Conservation (phyloP, 2,888 invertebrate species). For the Vannuccia rotundouncinata region DNA sequence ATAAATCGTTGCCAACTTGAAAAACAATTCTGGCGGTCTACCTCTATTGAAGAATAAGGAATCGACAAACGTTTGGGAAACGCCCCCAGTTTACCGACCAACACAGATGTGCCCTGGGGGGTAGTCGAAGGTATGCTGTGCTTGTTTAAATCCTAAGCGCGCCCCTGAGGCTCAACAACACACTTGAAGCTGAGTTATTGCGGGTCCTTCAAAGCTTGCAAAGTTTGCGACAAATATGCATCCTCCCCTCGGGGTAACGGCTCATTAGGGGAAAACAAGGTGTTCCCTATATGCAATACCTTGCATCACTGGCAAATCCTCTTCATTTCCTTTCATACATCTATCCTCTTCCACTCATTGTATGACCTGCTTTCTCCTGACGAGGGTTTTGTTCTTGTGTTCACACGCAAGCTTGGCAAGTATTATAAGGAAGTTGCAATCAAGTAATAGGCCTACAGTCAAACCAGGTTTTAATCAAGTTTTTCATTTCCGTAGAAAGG, state of each 20-base stretch:
- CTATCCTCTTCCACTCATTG: neutral
- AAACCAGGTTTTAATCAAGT: neutral
- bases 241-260: neutral
- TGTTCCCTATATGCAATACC: neutral
- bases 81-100: slow-evolving; percentile 1
- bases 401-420: neutral
- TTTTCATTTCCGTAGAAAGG: neutral
- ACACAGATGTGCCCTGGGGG: neutral
- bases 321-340: neutral
- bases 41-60: too few species aligned
- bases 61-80: neutral
- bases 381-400: neutral
- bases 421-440: slow-evolving; percentile 14
- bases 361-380: neutral
- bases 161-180: neutral
- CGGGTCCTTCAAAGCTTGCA: neutral
- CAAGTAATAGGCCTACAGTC: slow-evolving; percentile 6
- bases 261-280: neutral
- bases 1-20: too few species aligned
- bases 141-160: neutral
- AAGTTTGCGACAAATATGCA: neutral
- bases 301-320: neutral
- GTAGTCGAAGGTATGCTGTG: neutral
- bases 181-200: neutral
- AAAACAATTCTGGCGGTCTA: too few species aligned